Evolutionary conservation across 2,888 invertebrate genomes (phyloP), one percentile per base, ranked within the genome.

Genomic region (Rhagophthalmus giganteus): DNA sequence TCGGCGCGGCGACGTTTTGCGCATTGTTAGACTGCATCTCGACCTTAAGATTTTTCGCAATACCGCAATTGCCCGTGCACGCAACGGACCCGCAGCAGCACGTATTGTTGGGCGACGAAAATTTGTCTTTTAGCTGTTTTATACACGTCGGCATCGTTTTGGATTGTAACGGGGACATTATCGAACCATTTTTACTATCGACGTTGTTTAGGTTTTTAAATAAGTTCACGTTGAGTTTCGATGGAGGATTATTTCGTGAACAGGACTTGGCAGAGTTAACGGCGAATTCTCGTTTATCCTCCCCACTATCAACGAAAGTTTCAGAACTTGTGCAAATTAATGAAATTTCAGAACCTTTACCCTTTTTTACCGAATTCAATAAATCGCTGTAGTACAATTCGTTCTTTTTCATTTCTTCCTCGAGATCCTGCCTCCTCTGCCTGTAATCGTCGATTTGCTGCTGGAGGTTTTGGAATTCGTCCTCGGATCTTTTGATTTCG

Each of bases 361-460:
- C 15, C 6, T 31, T 33, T 33, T 25, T 35, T 1, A 37, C 42
- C 0, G 37, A 11, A 6, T 27, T 25, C 11, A 44, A 15, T 7
- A 51, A 16, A 9, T 8, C 8, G n/a, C 14, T 26, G 7, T 51
- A 51, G n/a, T 33, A 44, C 5, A 11, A 11, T 25, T 57, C 51
- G 14, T 45, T 44, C 6, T 50, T 33, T n/a, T 47, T 16, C 47
- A 50, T 31, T 5, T 67, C 65, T n/a, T 63, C 54, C 14, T 63
- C 58, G 8, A 70, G 50, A n/a, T 66, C 58, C 5, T 33, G 28
- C 54, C 69, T 65, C 30, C 64, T 57, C 24, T 47, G 54, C 35
- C 62, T 65, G 42, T 64, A 72, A 27, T 71, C 68, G 8, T 68
- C 65, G 12, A 74, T 71, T 57, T 70, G 68, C 9, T 57, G 33